A percentile compares a stretch with the other conserved stretches of the same genome.
phyloP scores from a whole-genome alignment of 1,140 invertebrate genomes.

The Aphelenchoides besseyi region DNA sequence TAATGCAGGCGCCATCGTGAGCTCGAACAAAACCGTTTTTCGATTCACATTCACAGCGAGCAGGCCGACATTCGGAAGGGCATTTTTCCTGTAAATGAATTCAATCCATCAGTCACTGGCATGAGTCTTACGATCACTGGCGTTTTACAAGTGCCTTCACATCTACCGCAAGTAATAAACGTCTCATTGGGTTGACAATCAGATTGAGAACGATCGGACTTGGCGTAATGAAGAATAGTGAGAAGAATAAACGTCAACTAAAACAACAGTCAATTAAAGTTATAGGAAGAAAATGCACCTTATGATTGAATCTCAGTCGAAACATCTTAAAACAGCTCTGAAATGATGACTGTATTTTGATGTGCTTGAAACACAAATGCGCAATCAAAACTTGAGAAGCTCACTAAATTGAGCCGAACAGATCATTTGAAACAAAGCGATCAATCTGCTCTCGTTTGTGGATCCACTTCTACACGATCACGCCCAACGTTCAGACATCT shows the following conservation, averaged over 20 bases:
- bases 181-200: slow-evolving; percentile 18
- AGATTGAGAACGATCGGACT: not conserved
- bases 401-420: too few relatives aligned
- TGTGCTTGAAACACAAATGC: too few relatives aligned
- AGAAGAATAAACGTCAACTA: not conserved
- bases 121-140: slow-evolving; percentile 23
- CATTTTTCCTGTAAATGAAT: slow-evolving; percentile 16
- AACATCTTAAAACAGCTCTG: too few relatives aligned
- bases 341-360: too few relatives aligned
- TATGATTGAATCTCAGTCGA: too few relatives aligned
- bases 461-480: too few relatives aligned
- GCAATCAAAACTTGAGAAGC: too few relatives aligned
- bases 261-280: not conserved
- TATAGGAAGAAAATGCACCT: too few relatives aligned
- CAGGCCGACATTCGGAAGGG: slow-evolving; percentile 2
- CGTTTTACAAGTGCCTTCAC: slow-evolving; percentile 28
- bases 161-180: slow-evolving; percentile 15
- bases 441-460: too few relatives aligned
- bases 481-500: too few relatives aligned
- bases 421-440: too few relatives aligned
- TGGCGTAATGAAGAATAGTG: not conserved
- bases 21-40: slow-evolving; percentile 27
- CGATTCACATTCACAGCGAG: slow-evolving; percentile 28
- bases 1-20: slow-evolving; percentile 28
- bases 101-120: not conserved